Percentiles rank a stretch among this genome's conserved stretches.
These are phyloP conservation scores for Drosophila ercepeae DNA, from an alignment of 1,140 invertebrate genomes.

Conservation along the genomic window DNA sequence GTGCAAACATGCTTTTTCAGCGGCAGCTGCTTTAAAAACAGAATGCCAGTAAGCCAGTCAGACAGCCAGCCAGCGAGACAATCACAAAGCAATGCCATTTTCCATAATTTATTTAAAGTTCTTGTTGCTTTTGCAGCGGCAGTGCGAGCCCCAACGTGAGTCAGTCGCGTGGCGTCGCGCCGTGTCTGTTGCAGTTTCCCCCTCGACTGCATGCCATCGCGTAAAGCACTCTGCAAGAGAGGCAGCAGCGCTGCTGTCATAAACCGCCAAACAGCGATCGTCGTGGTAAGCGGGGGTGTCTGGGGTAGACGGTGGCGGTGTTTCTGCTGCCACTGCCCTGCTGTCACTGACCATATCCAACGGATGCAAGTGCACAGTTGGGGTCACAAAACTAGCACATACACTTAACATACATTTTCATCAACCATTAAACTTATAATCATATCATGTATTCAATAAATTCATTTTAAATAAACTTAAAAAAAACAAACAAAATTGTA, in stretches of 20 bases:
- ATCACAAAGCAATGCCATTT: slow-evolving; percentile 59
- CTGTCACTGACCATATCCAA: slow-evolving; percentile 75
- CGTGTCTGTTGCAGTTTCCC: slow-evolving; percentile 4
- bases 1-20: not conserved
- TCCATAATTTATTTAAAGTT: slow-evolving; percentile 63
- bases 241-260: slow-evolving; percentile 25
- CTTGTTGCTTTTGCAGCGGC: slow-evolving; percentile 11
- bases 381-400: not conserved
- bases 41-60: slow-evolving; percentile 17
- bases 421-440: too few relatives aligned
- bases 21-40: slow-evolving; percentile 29
- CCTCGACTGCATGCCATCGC: slow-evolving; percentile 38
- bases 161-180: slow-evolving; percentile 61
- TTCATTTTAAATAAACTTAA: not conserved
- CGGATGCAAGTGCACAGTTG: slow-evolving; percentile 15
- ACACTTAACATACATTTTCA: too few relatives aligned
- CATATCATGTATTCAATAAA: not conserved
- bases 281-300: not conserved
- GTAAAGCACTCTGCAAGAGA: slow-evolving; percentile 35
- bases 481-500: too few relatives aligned
- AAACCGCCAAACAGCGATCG: slow-evolving; percentile 32
- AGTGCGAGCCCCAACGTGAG: slow-evolving; percentile 56
- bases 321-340: slow-evolving; percentile 22
- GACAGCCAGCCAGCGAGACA: not conserved
- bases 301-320: not conserved